Base-by-base conservation (phyloP, 2,113 vertebrate genomes). In the Ancistrus triradiatus region DNA sequence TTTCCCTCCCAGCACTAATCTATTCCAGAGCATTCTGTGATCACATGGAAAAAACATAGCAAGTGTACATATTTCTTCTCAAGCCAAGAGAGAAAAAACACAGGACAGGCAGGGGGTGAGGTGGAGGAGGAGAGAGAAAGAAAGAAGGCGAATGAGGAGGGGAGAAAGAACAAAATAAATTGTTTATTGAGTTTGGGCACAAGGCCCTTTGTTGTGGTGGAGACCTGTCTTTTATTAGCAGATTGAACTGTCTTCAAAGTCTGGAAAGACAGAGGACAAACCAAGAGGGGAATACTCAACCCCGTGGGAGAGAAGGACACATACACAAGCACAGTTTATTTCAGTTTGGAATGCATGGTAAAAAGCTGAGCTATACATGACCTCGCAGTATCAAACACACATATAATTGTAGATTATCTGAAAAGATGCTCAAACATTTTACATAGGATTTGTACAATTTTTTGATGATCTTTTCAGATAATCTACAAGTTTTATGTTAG, bases 171-270 rank as follows among this genome's bases (percentile, higher is more conserved):
- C 38, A 48, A 25, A 53, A 86, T 86, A 88, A 84, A 89, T 81
- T 83, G 86, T 88, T 88, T 89, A 89, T 87, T 85, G 81, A 86
- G 86, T 86, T 80, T 81, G 80, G 84, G 85, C 75, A 80, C 85
- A 80, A 80, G 77, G 80, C 76, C 83, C 84, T 87, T 87, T 89
- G 84, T 89, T 88, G 87, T 88, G 86, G 88, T 86, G 78, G 82
- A 85, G 83, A 88, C 86, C 86, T 89, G 88, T 86, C 82, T 88
- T 89, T 87, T 89, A 89, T 89, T 89, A 89, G 85, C 79, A 82
- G 84, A 73, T 80, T 85, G 83, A 86, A 85, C 83, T 84, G 80
- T 82, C 84, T 89, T 88, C 86, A 89, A 88, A 89, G 86, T 78
- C 80, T 88, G 86, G 86, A 87, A 87, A 88, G 83, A 86, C 83